A percentile compares a stretch with the other conserved stretches of the same genome.
These are phyloP conservation scores for Phocoena sinus DNA, from an alignment of 2,113 vertebrate species.

Conservation along the genomic window DNA sequence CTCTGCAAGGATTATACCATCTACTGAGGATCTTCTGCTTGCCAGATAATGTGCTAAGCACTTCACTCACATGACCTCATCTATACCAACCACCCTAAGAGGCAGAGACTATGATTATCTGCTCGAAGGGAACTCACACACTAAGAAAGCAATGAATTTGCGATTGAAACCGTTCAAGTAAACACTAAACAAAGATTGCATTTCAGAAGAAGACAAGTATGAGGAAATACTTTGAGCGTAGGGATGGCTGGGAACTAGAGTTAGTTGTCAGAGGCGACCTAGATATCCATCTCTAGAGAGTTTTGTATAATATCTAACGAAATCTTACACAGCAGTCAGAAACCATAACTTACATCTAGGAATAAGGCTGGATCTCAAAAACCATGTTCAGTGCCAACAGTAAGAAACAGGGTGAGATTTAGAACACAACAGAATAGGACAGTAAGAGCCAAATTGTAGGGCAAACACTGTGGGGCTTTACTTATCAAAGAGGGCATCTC, in stretches of 20 bases:
- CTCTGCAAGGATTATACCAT: conserved; percentile 31
- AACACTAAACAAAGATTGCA: neutral
- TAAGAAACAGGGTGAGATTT: neutral
- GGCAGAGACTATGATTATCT: neutral
- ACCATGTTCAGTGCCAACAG: neutral
- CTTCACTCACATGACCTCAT: neutral
- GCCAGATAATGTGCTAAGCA: conserved; percentile 34
- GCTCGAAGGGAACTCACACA: neutral
- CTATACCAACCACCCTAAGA: neutral
- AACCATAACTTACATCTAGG: neutral
- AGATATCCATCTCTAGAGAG: neutral
- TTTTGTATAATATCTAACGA: neutral
- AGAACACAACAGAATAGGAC: neutral
- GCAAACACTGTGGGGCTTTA: neutral
- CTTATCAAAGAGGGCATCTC: neutral
- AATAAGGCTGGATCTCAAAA: neutral
- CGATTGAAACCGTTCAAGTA: neutral
- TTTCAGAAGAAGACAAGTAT: neutral
- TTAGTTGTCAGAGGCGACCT: neutral
- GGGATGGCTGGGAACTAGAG: neutral
- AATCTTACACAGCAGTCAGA: neutral
- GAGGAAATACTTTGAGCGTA: neutral
- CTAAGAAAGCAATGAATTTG: neutral
- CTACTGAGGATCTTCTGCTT: conserved; percentile 33
- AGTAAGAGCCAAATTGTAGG: neutral